phyloP scores from a whole-genome alignment of 2,797 vertebrate species.

The Acomys russatus region DNA sequence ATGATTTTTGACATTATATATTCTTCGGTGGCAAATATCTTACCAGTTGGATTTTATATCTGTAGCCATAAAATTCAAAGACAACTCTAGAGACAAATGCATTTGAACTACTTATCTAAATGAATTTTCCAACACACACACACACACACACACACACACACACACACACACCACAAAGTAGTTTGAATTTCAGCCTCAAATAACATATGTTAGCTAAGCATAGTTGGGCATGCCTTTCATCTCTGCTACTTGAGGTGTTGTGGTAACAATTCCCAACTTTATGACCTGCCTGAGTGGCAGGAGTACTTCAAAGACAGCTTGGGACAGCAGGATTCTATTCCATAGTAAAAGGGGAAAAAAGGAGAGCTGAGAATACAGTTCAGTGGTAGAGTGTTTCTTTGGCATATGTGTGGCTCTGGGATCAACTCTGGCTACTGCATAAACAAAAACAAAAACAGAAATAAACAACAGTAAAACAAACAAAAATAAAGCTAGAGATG shows the following conservation, averaged over 20 bases:
- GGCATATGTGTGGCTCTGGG: not conserved
- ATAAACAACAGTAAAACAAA: not conserved
- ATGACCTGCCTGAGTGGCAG: not conserved
- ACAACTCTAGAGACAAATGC: slow-evolving; percentile 19
- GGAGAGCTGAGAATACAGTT: not conserved
- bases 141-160: not conserved
- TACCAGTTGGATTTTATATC: not conserved
- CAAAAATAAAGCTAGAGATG: not conserved
- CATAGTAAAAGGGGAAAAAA: not conserved
- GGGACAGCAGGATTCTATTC: not conserved
- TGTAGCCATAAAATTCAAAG: not conserved
- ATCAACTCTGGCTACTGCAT: not conserved
- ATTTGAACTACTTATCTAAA: slow-evolving; percentile 25
- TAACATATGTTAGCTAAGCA: not conserved
- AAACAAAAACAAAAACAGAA: not conserved
- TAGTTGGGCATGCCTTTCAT: not conserved
- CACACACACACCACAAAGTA: not conserved
- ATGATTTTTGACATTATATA: not conserved
- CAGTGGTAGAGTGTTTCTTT: not conserved
- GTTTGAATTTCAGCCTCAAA: not conserved
- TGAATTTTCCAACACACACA: not conserved
- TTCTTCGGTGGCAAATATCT: not conserved
- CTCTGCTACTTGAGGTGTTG: not conserved
- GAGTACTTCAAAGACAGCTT: not conserved
- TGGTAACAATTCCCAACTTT: too few relatives aligned